phyloP scores from a whole-genome alignment of 2,113 vertebrate genomes.

The Alaudala cheleensis region DNA sequence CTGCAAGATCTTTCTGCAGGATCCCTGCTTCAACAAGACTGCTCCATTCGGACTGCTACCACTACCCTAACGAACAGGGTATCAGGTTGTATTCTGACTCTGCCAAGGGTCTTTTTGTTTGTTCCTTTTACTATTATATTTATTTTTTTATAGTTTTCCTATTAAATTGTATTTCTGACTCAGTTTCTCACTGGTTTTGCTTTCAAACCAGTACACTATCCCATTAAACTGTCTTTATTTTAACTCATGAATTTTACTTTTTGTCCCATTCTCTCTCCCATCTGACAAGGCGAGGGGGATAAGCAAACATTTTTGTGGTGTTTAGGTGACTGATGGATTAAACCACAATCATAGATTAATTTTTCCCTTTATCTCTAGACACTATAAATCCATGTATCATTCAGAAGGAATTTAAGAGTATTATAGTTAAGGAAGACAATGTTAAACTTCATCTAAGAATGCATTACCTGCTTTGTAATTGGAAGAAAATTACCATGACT shows the following conservation, averaged over 20 bases:
- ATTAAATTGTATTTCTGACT: too few relatives aligned
- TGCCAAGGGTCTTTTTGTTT: too few relatives aligned
- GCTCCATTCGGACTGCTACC: too few relatives aligned
- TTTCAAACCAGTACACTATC: too few relatives aligned
- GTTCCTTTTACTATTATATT: too few relatives aligned
- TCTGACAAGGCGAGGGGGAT: rapidly evolving
- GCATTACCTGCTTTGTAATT: not conserved
- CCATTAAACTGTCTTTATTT: not conserved
- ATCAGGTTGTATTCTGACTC: too few relatives aligned
- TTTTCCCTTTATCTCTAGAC: not conserved
- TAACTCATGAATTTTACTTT: not conserved
- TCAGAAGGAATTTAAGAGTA: not conserved
- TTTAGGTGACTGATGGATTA: not conserved
- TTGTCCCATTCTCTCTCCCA: not conserved
- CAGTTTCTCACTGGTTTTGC: too few relatives aligned
- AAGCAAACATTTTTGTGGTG: not conserved
- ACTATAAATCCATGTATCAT: not conserved
- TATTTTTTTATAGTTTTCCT: too few relatives aligned
- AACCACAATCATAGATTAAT: not conserved
- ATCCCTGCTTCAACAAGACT: too few relatives aligned
- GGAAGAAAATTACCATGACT: not conserved
- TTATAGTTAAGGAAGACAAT: not conserved
- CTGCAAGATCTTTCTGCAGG: too few relatives aligned
- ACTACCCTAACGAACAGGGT: too few relatives aligned
- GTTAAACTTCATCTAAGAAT: not conserved